phyloP scores from a whole-genome alignment of 2,888 invertebrate species.

The Nycteola revayana region DNA sequence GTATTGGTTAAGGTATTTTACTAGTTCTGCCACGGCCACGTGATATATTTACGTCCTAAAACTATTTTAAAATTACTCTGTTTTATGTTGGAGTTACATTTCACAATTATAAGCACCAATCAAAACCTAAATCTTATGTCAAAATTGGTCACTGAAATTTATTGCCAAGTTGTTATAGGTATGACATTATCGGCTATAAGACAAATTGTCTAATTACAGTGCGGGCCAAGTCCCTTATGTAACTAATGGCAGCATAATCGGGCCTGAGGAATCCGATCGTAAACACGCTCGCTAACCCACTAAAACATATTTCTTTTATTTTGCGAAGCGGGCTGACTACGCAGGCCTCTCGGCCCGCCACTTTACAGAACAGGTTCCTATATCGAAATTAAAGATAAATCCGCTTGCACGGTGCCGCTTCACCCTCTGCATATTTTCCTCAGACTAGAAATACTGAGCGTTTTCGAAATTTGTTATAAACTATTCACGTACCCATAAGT shows the following conservation, averaged over 20 bases:
- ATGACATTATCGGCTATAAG: conserved; percentile 48
- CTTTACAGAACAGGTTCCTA: conserved; percentile 71
- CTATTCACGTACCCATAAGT: too few relatives aligned
- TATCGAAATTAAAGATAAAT: conserved; percentile 73
- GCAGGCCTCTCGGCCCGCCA: conserved; percentile 53
- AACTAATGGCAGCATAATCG: conserved; percentile 75
- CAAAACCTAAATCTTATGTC: not conserved
- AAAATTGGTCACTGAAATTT: conserved; percentile 3
- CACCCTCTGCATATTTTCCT: conserved; percentile 61
- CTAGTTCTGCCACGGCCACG: too few relatives aligned
- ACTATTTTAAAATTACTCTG: too few relatives aligned
- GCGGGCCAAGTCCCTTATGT: conserved; percentile 59
- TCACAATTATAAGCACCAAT: not conserved
- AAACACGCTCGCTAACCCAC: conserved; percentile 80
- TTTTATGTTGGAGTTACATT: too few relatives aligned
- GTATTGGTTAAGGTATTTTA: too few relatives aligned
- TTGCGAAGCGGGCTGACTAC: conserved; percentile 62
- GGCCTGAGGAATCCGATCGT: conserved; percentile 68
- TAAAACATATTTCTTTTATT: conserved; percentile 82
- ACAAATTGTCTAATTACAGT: conserved; percentile 67
- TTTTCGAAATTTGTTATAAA: conserved; percentile 28
- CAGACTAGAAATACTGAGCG: conserved; percentile 41
- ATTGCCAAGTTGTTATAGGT: conserved; percentile 33
- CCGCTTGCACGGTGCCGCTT: conserved; percentile 51
- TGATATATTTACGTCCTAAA: too few relatives aligned